phyloP scores from a whole-genome alignment of 2,113 vertebrate genomes.

The human (Homo sapiens) region DNA sequence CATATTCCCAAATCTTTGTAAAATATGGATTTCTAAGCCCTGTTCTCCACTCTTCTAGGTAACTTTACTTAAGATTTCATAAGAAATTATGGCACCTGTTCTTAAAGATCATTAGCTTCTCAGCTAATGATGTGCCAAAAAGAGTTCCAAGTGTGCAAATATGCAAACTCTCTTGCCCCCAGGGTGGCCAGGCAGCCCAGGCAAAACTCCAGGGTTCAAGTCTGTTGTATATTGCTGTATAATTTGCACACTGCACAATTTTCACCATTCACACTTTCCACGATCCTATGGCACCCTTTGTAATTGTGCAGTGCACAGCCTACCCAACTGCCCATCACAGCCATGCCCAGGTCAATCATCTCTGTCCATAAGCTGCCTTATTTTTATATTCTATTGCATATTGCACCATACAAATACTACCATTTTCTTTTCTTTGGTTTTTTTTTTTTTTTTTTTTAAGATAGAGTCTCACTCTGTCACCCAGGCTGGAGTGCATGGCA shows the following conservation, averaged over 20 bases:
- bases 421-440: not conserved
- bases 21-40: not conserved
- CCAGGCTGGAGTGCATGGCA: too few relatives aligned
- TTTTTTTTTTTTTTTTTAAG: too few relatives aligned
- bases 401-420: not conserved
- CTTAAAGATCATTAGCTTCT: not conserved
- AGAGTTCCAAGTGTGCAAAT: not conserved
- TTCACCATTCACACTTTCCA: not conserved
- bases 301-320: too few relatives aligned
- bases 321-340: rapidly evolving
- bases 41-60: not conserved
- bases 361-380: not conserved
- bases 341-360: not conserved
- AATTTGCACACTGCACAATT: not conserved
- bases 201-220: not conserved
- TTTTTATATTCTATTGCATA: not conserved
- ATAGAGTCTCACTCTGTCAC: too few relatives aligned
- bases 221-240: not conserved
- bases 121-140: not conserved
- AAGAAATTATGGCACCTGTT: not conserved
- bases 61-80: not conserved
- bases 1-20: not conserved
- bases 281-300: not conserved
- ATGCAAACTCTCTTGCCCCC: not conserved
- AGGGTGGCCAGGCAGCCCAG: not conserved